Base-by-base conservation (phyloP, 1,140 invertebrate genomes). In the Cardiocondyla obscurior region DNA sequence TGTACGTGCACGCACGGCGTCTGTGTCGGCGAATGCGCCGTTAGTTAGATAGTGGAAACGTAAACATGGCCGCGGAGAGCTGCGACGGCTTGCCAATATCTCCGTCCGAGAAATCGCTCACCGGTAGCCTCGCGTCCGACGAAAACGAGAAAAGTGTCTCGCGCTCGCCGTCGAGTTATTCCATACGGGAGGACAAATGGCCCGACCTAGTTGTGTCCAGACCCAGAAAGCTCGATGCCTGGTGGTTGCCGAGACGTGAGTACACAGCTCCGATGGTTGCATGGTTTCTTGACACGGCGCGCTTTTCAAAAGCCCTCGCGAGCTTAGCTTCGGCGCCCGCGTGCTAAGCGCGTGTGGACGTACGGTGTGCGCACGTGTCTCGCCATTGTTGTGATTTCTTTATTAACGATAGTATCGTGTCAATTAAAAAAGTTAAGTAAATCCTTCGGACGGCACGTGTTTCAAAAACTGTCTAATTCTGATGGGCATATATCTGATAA, bases 121-220 rank as follows among this genome's bases (percentile, higher is more conserved):
- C 92, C 65, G 88, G 91, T 88, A 94, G 92, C 79, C 90, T 92
- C 77, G 74, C 91, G 55, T 93, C 93, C 16, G 92, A 93, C 19
- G 91, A 93, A 67, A 94, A 94, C 81, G 94, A 94, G 49, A 94
- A 92, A 90, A 93, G 89, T 89, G 94, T 94, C 39, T 94, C 94
- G 14, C 92, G 94, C 81, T 95, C 94, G 49, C 94, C 94, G 19
- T 95, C 95, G 30, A 90, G 91, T 76, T 94, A 95, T 65, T 95
- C 95, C 2, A 92, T 95, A 33, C 91, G 92, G 73, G 94, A 95
- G 65, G 95, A 95, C 81, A 94, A 94, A 76, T 95, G 95, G 95
- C 94, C 94, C 5, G 92, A 93, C 82, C 86, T 95, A 42, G 90
- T 95, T 25, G 93, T 95, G 10, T 95, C 95, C 4, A 91, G 92